Evolutionary conservation across 2,888 invertebrate species (phyloP).

Genomic region (Caenorhabditis sp.): DNA sequence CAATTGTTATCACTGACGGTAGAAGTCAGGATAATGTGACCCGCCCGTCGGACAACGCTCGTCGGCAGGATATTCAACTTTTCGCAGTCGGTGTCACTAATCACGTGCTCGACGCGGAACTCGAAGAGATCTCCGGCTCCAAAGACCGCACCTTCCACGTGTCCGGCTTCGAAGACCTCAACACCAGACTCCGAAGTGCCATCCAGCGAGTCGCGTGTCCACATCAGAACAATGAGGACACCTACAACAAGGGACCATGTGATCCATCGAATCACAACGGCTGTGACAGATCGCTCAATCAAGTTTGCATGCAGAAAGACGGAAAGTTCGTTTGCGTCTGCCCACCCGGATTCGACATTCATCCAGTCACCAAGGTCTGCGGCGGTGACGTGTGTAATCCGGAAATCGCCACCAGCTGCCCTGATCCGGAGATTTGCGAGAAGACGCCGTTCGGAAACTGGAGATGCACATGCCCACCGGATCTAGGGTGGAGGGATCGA

Average conservation of each 20-base stretch:
- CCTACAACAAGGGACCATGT: conserved; percentile 72
- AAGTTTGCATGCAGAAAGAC: conserved; percentile 72
- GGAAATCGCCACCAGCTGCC: conserved; percentile 78
- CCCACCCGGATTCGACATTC: conserved; percentile 78
- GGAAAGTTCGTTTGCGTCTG: conserved; percentile 74
- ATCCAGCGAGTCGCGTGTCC: conserved; percentile 81
- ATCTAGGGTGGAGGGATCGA: conserved; percentile 72
- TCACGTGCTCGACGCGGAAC: conserved; percentile 76
- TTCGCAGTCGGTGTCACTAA: conserved; percentile 83
- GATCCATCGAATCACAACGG: conserved; percentile 75
- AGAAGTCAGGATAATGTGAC: conserved; percentile 82
- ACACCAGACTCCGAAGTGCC: conserved; percentile 76
- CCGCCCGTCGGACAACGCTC: conserved; percentile 78
- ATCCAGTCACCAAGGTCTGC: conserved; percentile 78
- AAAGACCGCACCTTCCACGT: conserved; percentile 78
- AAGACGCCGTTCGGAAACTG: conserved; percentile 81
- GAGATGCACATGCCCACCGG: conserved; percentile 79
- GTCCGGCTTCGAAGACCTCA: conserved; percentile 79
- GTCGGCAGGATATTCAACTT: conserved; percentile 81
- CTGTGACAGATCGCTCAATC: conserved; percentile 78
- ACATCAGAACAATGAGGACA: conserved; percentile 57
- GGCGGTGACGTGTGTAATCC: conserved; percentile 81
- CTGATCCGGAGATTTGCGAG: conserved; percentile 79
- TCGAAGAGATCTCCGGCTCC: conserved; percentile 75
- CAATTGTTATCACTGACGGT: conserved; percentile 84